Base-by-base conservation (phyloP, 2,888 invertebrate species). In the Pollenia angustigena region DNA sequence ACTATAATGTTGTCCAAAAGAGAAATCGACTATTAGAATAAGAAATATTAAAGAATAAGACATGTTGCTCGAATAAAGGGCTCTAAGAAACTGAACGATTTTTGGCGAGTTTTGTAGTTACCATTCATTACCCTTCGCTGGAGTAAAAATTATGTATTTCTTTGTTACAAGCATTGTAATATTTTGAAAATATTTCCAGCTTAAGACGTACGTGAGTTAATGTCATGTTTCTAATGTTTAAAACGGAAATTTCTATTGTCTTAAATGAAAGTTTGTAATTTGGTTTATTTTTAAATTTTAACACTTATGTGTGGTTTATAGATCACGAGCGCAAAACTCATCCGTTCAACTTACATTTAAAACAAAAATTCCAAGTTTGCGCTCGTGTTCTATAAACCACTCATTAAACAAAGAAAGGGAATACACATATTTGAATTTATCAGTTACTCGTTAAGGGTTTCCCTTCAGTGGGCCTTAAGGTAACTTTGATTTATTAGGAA, bases 41-140 rank as follows among this genome's bases (percentile, higher is more conserved):
- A 81, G 23, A n/a, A 66, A 9, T 1, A 56, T 14, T 18, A 60
- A 23, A 44, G 44, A 11, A 7, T 12, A 12, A 14, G 2, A 40
- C 82, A 82, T 82, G 62, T 54, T 82, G 68, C 46, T 75, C 23
- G 9, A 32, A 44, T 76, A 18, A 69, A 46, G n/a, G 46, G 23
- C 8, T 52, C 40, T 18, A 40, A 4, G 54, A 46, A 42, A 82
- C 82, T 69, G 62, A 82, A 18, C 4, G 12, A 44, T 58, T 44
- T 2, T 68, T 75, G 7, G 32, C n/a, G 11, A 16, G n/a, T 32
- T 32, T 32, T 16, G 16, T 9, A n/a, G 4, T 44, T 8, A 44
- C 44, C 10, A 44, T 62, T 14, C 60, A 46, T 64, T 44, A 62
- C 62, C 44, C 12, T 58, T 46, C 11, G 12, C n/a, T 50, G 40